phyloP scores from a whole-genome alignment of 2,888 invertebrate genomes.

The Neoaliturus tenellus region DNA sequence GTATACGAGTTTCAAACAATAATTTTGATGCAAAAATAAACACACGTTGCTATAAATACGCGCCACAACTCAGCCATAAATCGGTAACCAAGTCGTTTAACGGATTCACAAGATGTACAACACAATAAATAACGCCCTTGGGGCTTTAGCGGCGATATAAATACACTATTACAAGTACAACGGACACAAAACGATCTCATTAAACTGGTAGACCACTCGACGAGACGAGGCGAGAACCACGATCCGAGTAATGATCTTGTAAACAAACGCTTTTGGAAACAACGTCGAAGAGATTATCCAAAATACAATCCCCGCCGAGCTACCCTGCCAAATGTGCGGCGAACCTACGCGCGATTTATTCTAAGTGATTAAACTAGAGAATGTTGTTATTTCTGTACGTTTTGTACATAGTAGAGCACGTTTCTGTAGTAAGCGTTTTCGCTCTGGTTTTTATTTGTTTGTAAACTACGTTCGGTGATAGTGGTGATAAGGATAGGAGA shows the following conservation, averaged over 20 bases:
- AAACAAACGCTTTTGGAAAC: background rate
- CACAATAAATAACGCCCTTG: background rate
- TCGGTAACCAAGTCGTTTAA: background rate
- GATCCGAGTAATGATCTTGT: background rate
- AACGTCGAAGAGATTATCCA: background rate
- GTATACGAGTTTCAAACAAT: too few relatives aligned
- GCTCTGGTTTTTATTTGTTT: background rate
- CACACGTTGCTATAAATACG: too few relatives aligned
- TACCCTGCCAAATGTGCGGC: background rate
- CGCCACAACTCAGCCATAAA: too few relatives aligned
- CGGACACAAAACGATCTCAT: background rate
- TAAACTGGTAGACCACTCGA: background rate
- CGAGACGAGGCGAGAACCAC: background rate
- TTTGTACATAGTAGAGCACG: background rate
- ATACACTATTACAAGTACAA: background rate
- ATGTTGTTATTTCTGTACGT: background rate
- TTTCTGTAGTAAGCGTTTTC: background rate
- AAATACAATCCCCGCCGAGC: background rate
- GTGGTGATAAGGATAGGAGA: background rate
- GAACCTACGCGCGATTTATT: background rate
- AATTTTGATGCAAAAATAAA: too few relatives aligned
- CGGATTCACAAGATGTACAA: background rate
- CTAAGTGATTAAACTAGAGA: background rate
- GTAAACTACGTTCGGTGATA: background rate
- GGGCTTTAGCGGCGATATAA: background rate